These are phyloP conservation scores for Gonioctena quinquepunctata DNA, from an alignment of 1,140 invertebrate species.

Conservation along the genomic window DNA sequence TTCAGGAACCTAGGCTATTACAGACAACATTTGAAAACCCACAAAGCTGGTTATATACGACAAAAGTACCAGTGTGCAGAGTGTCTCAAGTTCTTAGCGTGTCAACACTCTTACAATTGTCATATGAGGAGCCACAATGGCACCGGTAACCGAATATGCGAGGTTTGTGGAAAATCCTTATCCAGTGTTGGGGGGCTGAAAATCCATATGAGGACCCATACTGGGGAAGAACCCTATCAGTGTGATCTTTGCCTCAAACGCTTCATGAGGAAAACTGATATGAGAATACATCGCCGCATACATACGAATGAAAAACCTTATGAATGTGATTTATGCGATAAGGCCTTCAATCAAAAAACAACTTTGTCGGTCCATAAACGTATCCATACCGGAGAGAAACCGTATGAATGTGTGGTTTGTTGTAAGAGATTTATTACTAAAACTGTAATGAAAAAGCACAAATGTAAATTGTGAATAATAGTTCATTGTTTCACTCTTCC, in stretches of 20 bases:
- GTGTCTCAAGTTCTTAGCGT: slow-evolving; percentile 14
- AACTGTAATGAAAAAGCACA: slow-evolving; percentile 5
- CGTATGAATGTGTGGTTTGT: slow-evolving; percentile 67
- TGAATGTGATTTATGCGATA: slow-evolving; percentile 56
- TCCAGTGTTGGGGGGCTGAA: slow-evolving; percentile 7
- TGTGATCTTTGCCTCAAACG: slow-evolving; percentile 59
- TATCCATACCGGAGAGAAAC: slow-evolving; percentile 73
- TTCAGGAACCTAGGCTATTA: slow-evolving; percentile 36
- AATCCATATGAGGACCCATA: slow-evolving; percentile 52
- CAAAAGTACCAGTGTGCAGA: slow-evolving; percentile 21
- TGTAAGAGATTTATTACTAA: slow-evolving; percentile 58
- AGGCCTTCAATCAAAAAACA: slow-evolving; percentile 65
- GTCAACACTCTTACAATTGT: not conserved
- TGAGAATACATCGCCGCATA: slow-evolving; percentile 60
- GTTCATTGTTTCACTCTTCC: too few species aligned
- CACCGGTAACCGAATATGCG: slow-evolving; percentile 57
- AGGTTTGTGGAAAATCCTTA: slow-evolving; percentile 49
- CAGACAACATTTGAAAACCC: slow-evolving; percentile 30
- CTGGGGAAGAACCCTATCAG: slow-evolving; percentile 67
- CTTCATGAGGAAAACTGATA: slow-evolving; percentile 65
- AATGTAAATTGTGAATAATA: not conserved
- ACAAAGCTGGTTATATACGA: slow-evolving; percentile 28
- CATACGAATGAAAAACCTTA: slow-evolving; percentile 57
- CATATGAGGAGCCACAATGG: slow-evolving; percentile 63
- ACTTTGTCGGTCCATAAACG: slow-evolving; percentile 71